Conservation (phyloP, 2,888 invertebrate genomes). For the Epistrophe eligans region DNA sequence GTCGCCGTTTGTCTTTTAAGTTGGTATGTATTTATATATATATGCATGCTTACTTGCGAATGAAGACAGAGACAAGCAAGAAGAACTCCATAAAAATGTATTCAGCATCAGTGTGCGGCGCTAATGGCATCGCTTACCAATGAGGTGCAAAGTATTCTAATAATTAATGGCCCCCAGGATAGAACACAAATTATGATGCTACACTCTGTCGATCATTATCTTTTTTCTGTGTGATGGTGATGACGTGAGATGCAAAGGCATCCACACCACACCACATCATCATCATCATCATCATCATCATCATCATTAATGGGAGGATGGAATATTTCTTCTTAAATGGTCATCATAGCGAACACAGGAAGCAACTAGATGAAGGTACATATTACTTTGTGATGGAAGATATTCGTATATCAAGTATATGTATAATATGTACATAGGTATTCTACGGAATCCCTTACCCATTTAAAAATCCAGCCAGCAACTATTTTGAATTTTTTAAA, state of each 20-base stretch:
- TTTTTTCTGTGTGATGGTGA: constrained; percentile 26
- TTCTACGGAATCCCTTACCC: not conserved
- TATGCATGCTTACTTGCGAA: not conserved
- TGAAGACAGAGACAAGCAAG: constrained; percentile 20
- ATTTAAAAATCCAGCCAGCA: no score
- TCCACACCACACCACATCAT: constrained; percentile 45
- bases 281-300: constrained; percentile 66
- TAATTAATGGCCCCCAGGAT: constrained; percentile 67
- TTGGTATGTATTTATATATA: not conserved
- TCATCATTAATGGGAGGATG: constrained; percentile 66
- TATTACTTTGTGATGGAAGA: not conserved
- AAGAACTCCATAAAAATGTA: constrained; percentile 25
- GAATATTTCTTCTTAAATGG: constrained; percentile 51
- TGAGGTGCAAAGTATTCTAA: constrained; percentile 74
- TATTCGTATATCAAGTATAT: not conserved
- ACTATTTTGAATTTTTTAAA: no score
- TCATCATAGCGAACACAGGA: constrained; percentile 34
- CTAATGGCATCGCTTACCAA: constrained; percentile 70
- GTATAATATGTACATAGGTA: not conserved
- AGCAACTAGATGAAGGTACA: constrained; percentile 2
- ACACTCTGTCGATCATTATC: constrained; percentile 61
- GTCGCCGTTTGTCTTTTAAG: constrained; percentile 30
- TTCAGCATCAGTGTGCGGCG: not conserved
- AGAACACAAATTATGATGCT: constrained; percentile 70
- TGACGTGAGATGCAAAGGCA: constrained; percentile 54